Percentiles rank a stretch among this genome's conserved stretches.
Evolutionary conservation across 2,888 invertebrate species (phyloP).

Genomic region (Mayetiola destructor): DNA sequence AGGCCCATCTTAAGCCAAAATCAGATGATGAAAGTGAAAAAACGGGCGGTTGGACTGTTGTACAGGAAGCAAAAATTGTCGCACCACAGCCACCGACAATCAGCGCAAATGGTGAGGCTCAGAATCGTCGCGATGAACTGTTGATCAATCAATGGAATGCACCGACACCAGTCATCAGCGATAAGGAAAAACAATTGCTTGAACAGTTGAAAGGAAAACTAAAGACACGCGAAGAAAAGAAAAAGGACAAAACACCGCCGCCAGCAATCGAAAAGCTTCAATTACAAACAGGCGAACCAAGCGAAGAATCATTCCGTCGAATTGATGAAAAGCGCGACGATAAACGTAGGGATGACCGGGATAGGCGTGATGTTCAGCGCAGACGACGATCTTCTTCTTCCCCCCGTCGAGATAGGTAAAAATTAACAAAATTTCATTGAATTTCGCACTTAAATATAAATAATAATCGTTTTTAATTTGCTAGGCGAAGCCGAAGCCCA

Average conservation of each 20-base stretch:
- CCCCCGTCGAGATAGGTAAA: not conserved
- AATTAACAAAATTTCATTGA: not conserved
- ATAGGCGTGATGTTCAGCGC: conserved; percentile 23
- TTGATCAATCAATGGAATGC: conserved; percentile 43
- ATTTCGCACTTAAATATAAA: conserved; percentile 15
- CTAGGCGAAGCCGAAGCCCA: conserved; percentile 23
- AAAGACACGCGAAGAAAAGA: conserved; percentile 21
- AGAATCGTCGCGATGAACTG: conserved; percentile 39
- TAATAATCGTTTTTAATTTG: conserved; percentile 22
- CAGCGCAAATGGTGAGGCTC: conserved; percentile 19
- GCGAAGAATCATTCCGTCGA: not conserved
- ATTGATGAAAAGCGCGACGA: conserved; percentile 26
- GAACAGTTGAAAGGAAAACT: conserved; percentile 32
- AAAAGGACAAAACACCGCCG: conserved; percentile 14
- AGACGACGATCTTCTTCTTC: conserved; percentile 21
- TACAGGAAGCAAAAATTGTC: conserved; percentile 25
- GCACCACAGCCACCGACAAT: conserved; percentile 24
- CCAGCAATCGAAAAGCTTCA: conserved; percentile 24
- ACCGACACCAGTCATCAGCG: conserved; percentile 40
- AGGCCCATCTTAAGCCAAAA: conserved; percentile 21
- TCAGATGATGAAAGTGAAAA: conserved; percentile 32
- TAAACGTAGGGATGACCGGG: conserved; percentile 27
- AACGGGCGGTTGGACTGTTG: conserved; percentile 34
- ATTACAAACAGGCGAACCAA: conserved; percentile 29
- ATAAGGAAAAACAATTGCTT: conserved; percentile 42